These are phyloP conservation scores for Ceryle rudis DNA, from an alignment of 2,797 vertebrate genomes.

Conservation along the genomic window DNA sequence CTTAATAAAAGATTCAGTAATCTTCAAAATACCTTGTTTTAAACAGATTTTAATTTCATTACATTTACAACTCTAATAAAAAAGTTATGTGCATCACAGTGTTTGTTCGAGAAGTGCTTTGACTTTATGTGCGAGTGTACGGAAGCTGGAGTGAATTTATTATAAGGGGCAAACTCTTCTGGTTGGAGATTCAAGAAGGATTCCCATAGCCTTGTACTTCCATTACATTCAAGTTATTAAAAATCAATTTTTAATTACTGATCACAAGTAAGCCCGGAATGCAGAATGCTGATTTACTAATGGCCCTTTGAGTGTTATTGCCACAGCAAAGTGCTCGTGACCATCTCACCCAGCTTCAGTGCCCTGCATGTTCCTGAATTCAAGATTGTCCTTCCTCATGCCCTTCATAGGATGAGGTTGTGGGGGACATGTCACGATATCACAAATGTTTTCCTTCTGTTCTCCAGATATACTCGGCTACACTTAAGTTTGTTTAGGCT, in stretches of 20 bases:
- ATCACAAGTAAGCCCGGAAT: background rate
- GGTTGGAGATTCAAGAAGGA: background rate
- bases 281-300: background rate
- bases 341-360: background rate
- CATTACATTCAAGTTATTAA: background rate
- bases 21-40: background rate
- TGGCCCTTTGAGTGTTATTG: accelerated
- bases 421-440: background rate
- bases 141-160: background rate
- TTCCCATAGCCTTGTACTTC: background rate
- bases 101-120: background rate
- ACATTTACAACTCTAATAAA: background rate
- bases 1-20: background rate
- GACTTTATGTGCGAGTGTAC: background rate
- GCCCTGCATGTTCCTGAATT: accelerated
- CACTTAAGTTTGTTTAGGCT: background rate
- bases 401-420: background rate
- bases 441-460: background rate
- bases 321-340: background rate
- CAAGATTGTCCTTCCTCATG: too few species aligned
- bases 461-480: background rate
- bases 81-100: background rate
- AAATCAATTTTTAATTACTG: background rate
- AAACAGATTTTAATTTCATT: background rate
- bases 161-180: background rate